Evolutionary conservation across 2,888 invertebrate genomes (phyloP), one percentile per base, ranked within the genome.

Genomic region (Brachylomia viminalis): DNA sequence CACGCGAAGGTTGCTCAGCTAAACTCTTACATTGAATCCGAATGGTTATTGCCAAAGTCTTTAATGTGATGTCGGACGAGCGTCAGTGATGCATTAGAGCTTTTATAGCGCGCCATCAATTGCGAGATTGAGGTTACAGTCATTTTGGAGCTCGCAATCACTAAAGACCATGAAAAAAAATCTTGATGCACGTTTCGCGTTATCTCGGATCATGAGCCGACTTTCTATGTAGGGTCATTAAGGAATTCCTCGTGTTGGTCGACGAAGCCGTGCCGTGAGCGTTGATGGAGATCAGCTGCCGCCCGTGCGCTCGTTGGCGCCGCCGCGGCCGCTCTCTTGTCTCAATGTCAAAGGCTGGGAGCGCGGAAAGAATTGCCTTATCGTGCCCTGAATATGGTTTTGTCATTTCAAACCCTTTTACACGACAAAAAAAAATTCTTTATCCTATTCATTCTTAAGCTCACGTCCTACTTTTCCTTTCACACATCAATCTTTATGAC

Each of bases 1-100:
- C 90, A 91, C 90, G 91, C 90, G 95, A 95, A 95, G 95, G 95
- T 94, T 95, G 94, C 89, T 90, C 90, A 86, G 92, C 92, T 91
- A 90, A 93, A 93, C 90, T 92, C 92, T 93, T 92, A 91, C 92
- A 92, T 92, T 91, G 92, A 92, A 93, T 92, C 88, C 87, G 80
- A 92, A 91, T 91, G 90, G 92, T 93, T 94, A 94, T 93, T 93
- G 93, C 93, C 92, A 92, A 94, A 94, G 89, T 91, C 89, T 92
- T 92, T 87, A 89, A 90, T 90, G 88, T 87, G 75, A 65, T 75
- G 76, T 83, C 75, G 86, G 83, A 88, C 85, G 81, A 85, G 79
- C 86, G 86, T 88, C 87, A 88, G 86, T 87, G 86, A 83, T 83
- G 83, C 87, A 87, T 87, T 89, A 86, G 80, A 84, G 84, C 88